Evolutionary conservation across 2,888 invertebrate genomes (phyloP).

Genomic region (Tiliacea aurago): DNA sequence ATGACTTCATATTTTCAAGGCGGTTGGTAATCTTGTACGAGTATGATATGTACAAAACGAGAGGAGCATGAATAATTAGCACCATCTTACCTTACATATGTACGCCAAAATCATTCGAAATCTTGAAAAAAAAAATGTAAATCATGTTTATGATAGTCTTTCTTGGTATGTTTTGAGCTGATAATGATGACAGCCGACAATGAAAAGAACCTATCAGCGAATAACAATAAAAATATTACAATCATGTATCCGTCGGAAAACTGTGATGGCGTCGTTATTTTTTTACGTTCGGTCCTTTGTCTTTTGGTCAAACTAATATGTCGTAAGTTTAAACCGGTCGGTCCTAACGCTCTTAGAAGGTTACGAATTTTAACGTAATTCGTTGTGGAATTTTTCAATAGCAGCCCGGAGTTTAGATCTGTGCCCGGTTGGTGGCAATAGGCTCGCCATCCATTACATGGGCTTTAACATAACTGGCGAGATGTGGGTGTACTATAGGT

Average conservation of each 20-base stretch:
- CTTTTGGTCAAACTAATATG: background rate
- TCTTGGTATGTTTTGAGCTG: background rate
- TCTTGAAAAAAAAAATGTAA: slow-evolving; percentile 1
- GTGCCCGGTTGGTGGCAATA: no score
- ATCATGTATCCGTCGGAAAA: background rate
- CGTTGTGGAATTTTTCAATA: no score
- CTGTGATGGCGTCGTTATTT: background rate
- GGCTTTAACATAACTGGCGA: no score
- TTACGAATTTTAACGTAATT: background rate
- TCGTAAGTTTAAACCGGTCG: no score
- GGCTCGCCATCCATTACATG: no score
- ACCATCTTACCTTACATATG: no score
- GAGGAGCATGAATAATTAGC: background rate
- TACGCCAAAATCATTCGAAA: fast-evolving
- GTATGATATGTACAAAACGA: background rate
- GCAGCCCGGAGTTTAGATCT: no score
- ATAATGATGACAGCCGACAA: background rate
- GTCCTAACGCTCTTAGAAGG: background rate
- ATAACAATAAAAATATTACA: background rate
- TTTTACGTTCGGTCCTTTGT: background rate
- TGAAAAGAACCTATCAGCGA: background rate
- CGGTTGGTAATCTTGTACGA: background rate
- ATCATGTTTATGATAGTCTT: background rate
- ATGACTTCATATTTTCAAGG: background rate
- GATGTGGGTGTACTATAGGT: no score